A percentile compares a stretch with the other conserved stretches of the same genome.
Conservation (phyloP, 2,797 vertebrate genomes). For the Antennarius maculatus region DNA sequence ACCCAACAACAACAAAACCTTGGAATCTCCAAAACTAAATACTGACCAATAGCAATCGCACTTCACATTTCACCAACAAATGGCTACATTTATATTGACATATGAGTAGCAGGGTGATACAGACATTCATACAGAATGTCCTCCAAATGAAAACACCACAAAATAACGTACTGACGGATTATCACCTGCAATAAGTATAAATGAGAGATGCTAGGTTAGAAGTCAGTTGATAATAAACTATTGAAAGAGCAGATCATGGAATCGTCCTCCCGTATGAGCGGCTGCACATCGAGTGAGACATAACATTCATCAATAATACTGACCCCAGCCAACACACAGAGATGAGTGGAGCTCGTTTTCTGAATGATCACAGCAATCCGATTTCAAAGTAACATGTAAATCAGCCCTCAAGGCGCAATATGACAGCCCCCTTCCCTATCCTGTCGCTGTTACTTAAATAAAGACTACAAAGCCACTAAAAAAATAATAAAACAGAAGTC, state of each 20-base stretch:
- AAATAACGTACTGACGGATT: conserved; percentile 34
- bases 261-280: conserved; percentile 35
- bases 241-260: conserved; percentile 33
- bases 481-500: conserved; percentile 2
- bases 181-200: conserved; percentile 44
- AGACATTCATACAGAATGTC: conserved; percentile 37
- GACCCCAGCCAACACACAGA: conserved; percentile 16
- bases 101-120: conserved; percentile 36
- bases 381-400: conserved; percentile 6
- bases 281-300: conserved; percentile 46
- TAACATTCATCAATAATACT: conserved; percentile 49
- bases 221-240: conserved; percentile 67
- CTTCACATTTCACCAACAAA: conserved; percentile 76
- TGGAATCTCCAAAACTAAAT: conserved; percentile 58
- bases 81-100: conserved; percentile 43
- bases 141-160: conserved; percentile 44
- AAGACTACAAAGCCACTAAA: no score
- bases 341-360: neutral
- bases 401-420: no score
- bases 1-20: conserved; percentile 53
- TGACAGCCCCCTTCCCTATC: no score
- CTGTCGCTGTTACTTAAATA: no score
- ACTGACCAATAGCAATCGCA: conserved; percentile 76
- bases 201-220: conserved; percentile 56
- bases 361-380: conserved; percentile 34